These are phyloP conservation scores for Bombus pyrosoma DNA, from an alignment of 1,140 invertebrate species.

Conservation along the genomic window DNA sequence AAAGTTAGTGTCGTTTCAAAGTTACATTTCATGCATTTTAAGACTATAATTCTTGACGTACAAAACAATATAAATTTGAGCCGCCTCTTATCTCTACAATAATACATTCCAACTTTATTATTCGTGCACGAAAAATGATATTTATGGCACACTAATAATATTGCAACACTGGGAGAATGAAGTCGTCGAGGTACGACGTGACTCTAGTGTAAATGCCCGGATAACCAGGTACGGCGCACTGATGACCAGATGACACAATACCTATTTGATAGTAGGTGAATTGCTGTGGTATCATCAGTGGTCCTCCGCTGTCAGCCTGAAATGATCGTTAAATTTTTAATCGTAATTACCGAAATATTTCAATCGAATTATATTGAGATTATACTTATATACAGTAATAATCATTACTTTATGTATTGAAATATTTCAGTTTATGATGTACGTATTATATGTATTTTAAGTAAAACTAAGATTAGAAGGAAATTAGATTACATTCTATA, in stretches of 20 bases:
- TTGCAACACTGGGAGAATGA: conserved; percentile 77
- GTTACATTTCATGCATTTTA: too few relatives aligned
- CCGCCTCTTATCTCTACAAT: neutral
- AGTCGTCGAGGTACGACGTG: conserved; percentile 84
- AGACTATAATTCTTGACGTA: too few relatives aligned
- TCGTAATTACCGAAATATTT: neutral
- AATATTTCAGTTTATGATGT: too few relatives aligned
- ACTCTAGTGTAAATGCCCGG: conserved; percentile 91
- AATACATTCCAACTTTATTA: neutral
- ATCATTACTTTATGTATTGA: too few relatives aligned
- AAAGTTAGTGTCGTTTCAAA: neutral
- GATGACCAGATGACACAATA: conserved; percentile 89
- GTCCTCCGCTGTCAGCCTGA: conserved; percentile 92
- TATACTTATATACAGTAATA: neutral
- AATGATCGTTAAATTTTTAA: neutral
- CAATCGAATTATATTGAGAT: neutral
- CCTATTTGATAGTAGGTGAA: conserved; percentile 85
- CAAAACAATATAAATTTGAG: neutral
- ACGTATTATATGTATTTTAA: too few relatives aligned
- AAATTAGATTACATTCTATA: too few relatives aligned
- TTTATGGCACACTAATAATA: neutral
- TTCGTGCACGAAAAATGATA: neutral
- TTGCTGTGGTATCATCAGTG: conserved; percentile 85
- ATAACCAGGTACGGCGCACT: conserved; percentile 88
- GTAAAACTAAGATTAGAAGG: too few relatives aligned